Conservation (phyloP, 2,113 vertebrate genomes). For the Odocoileus virginianus region DNA sequence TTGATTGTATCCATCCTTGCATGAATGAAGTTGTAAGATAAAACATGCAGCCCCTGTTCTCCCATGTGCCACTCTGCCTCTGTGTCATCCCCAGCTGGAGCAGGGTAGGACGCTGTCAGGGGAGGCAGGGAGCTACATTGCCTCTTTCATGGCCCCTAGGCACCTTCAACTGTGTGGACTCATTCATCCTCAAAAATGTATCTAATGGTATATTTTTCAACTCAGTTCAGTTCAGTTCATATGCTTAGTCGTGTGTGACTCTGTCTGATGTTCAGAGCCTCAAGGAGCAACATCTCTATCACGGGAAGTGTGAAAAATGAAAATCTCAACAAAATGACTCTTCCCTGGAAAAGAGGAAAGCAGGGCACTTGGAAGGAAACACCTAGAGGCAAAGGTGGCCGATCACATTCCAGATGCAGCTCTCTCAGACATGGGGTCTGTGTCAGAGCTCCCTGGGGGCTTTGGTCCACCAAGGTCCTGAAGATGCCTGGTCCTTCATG, state of each 20-base stretch:
- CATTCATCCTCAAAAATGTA: neutral
- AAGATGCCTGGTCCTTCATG: neutral
- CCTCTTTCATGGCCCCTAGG: neutral
- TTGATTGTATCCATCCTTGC: neutral
- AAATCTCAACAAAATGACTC: neutral
- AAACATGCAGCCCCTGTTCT: neutral
- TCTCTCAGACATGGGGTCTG: neutral
- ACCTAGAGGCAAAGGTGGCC: neutral
- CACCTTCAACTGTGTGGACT: neutral
- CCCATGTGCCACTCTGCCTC: neutral
- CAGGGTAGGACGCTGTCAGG: neutral
- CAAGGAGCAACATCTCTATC: neutral
- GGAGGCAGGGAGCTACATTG: neutral
- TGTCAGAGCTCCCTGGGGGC: neutral
- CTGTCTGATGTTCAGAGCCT: neutral
- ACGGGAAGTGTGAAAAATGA: neutral
- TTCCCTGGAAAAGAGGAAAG: neutral
- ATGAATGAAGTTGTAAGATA: neutral
- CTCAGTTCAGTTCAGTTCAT: neutral
- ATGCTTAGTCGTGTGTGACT: neutral
- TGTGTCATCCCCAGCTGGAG: neutral
- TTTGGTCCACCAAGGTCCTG: neutral
- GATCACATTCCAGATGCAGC: neutral
- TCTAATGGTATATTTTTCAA: neutral
- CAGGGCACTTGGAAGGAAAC: neutral